phyloP scores from a whole-genome alignment of 2,888 invertebrate species.

The Caenorhabditis becei region DNA sequence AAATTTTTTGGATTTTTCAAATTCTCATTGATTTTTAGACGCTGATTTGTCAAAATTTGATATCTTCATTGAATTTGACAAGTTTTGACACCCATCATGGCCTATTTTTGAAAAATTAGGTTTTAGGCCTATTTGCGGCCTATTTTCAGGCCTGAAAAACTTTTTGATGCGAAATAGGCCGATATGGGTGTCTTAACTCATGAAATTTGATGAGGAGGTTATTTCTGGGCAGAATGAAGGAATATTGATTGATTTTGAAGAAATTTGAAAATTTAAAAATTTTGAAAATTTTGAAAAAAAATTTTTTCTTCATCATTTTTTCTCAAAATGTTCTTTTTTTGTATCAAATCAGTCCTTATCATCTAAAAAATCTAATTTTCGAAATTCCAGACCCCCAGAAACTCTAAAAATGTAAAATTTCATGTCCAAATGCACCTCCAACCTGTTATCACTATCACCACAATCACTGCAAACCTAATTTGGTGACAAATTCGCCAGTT shows the following conservation, averaged over 20 bases:
- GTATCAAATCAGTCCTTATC: not conserved
- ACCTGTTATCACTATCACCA: slow-evolving; percentile 10
- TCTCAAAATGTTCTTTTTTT: not conserved
- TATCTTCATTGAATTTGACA: not conserved
- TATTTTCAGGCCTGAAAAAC: not conserved
- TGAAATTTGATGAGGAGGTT: too few relatives aligned
- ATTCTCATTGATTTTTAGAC: not conserved
- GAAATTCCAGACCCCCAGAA: too few relatives aligned
- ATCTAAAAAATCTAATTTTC: too few relatives aligned
- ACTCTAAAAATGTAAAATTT: not conserved
- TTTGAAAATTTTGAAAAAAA: not conserved
- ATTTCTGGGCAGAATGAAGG: too few relatives aligned
- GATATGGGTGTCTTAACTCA: too few relatives aligned
- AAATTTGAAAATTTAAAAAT: too few relatives aligned
- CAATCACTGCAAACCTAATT: slow-evolving; percentile 58
- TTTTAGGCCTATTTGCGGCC: not conserved
- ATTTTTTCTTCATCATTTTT: not conserved
- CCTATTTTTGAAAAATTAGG: not conserved
- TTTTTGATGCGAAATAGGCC: too few relatives aligned
- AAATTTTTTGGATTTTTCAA: not conserved
- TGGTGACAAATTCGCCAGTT: slow-evolving; percentile 66
- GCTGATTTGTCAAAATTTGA: not conserved
- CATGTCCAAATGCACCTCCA: slow-evolving; percentile 10
- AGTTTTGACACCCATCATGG: not conserved
- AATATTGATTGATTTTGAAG: too few relatives aligned